Conservation (phyloP, 2,113 vertebrate species). For the Lasiurus cinereus region DNA sequence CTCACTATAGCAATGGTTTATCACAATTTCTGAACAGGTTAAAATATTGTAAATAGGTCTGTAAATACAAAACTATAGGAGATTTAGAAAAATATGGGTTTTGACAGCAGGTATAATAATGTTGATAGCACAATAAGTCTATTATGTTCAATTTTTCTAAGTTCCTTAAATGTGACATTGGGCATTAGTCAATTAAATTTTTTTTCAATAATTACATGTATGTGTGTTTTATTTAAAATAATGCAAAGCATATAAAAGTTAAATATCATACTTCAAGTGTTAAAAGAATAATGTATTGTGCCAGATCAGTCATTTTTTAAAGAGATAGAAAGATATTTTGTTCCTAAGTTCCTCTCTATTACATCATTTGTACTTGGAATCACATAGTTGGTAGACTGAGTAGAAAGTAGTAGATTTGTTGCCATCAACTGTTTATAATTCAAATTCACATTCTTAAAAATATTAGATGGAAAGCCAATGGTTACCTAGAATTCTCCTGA, state of each 20-base stretch:
- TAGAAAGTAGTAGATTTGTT: conserved; percentile 8
- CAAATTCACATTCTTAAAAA: conserved; percentile 28
- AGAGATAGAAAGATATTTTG: conserved; percentile 40
- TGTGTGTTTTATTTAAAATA: background rate
- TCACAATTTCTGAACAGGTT: conserved; percentile 49
- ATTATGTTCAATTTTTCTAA: conserved; percentile 67
- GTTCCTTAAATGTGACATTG: conserved; percentile 66
- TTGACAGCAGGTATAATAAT: conserved; percentile 59
- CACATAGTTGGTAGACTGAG: conserved; percentile 8
- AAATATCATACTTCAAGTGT: background rate
- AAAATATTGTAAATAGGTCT: conserved; percentile 55
- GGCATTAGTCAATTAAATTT: conserved; percentile 55
- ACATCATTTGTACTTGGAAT: conserved; percentile 17
- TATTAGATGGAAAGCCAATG: background rate
- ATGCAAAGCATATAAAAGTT: background rate
- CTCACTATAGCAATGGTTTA: conserved; percentile 36
- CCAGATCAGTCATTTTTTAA: background rate
- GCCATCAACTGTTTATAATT: conserved; percentile 47
- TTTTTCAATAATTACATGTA: background rate
- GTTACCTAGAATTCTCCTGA: background rate
- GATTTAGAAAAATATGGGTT: conserved; percentile 65
- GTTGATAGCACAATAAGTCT: conserved; percentile 33
- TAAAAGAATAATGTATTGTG: background rate
- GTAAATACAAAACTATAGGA: conserved; percentile 59
- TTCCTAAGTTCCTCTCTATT: background rate